Evolutionary conservation across 2,888 invertebrate species (phyloP).

Genomic region (Drosophila fungiperda): DNA sequence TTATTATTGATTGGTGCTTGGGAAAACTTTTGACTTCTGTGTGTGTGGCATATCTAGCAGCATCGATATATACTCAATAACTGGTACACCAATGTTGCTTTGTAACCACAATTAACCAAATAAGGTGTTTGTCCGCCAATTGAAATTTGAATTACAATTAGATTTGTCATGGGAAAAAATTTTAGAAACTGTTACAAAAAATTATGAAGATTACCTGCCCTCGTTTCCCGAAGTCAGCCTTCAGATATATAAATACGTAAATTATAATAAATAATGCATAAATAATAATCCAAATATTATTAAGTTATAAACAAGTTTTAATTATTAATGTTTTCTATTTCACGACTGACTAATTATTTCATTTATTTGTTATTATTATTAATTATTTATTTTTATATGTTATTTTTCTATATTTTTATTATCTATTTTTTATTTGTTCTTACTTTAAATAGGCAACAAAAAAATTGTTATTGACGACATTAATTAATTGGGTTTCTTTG

Average conservation of each 20-base stretch:
- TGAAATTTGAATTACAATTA: slow-evolving; percentile 15
- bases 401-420: background rate
- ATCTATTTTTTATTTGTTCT: background rate
- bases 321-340: too few species aligned
- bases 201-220: background rate
- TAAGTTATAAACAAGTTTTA: background rate
- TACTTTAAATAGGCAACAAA: background rate
- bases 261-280: too few species aligned
- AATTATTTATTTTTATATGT: background rate
- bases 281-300: too few species aligned
- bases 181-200: background rate
- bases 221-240: too few species aligned
- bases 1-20: slow-evolving; percentile 70
- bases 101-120: slow-evolving; percentile 52
- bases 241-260: too few species aligned
- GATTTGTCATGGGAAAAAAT: slow-evolving; percentile 26
- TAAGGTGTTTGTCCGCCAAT: slow-evolving; percentile 35
- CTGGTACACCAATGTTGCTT: slow-evolving; percentile 19
- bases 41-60: slow-evolving; percentile 39
- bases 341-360: background rate
- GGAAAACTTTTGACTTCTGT: slow-evolving; percentile 64
- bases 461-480: background rate
- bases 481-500: background rate
- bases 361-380: too few species aligned
- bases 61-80: slow-evolving; percentile 29